Percentiles rank a stretch among this genome's conserved stretches.
These are phyloP conservation scores for Saimiri boliviensis DNA, from an alignment of 2,113 vertebrate species.

Conservation along the genomic window DNA sequence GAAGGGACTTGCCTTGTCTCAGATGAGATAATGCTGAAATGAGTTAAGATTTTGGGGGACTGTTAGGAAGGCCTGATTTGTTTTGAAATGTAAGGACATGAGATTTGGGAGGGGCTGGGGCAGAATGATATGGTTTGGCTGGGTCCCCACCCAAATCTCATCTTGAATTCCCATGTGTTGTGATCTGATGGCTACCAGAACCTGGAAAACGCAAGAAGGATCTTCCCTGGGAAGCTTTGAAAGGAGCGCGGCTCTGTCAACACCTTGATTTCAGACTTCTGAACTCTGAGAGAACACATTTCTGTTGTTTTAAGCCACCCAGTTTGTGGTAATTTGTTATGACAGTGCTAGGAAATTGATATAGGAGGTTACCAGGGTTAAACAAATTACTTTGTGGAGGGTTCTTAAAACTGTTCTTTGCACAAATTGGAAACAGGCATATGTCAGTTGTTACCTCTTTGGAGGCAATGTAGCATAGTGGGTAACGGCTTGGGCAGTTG, in stretches of 20 bases:
- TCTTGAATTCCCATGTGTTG: too few relatives aligned
- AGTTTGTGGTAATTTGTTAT: neutral
- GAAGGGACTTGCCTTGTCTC: too few relatives aligned
- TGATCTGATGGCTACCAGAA: neutral
- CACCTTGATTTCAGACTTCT: neutral
- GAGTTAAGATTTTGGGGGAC: too few relatives aligned
- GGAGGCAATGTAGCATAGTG: too few relatives aligned
- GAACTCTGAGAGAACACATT: neutral
- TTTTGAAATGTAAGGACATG: too few relatives aligned
- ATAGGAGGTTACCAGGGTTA: neutral
- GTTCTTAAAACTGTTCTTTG: neutral
- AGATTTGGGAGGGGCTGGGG: too few relatives aligned
- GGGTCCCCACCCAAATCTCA: too few relatives aligned
- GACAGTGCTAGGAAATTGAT: neutral
- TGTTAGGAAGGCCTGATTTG: too few relatives aligned
- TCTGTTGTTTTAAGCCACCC: neutral
- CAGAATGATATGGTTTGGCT: too few relatives aligned
- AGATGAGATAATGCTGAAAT: too few relatives aligned
- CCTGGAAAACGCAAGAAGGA: neutral
- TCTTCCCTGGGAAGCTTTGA: neutral
- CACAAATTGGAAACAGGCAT: neutral
- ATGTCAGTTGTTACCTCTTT: neutral
- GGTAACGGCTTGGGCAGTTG: neutral
- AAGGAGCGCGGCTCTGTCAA: neutral
- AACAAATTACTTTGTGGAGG: neutral